Percentiles rank a stretch among this genome's conserved stretches.
These are phyloP conservation scores for Poeciliopsis turrubarensis DNA, from an alignment of 2,113 vertebrate species.

Conservation along the genomic window DNA sequence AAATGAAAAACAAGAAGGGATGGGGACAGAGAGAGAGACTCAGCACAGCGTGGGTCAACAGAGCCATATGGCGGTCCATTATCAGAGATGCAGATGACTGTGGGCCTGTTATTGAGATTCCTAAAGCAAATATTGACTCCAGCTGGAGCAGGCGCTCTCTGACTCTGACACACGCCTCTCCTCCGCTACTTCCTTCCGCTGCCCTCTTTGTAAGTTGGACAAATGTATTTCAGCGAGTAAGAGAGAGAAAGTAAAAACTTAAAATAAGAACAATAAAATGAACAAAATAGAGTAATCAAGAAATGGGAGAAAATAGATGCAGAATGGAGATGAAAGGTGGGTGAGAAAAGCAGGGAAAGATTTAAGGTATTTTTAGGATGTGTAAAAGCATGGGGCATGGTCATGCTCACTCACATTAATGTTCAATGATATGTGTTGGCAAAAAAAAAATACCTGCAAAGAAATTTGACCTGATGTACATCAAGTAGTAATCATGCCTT, in stretches of 20 bases:
- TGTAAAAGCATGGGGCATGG: conserved; percentile 55
- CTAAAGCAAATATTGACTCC: conserved; percentile 87
- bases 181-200: conserved; percentile 72
- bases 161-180: conserved; percentile 74
- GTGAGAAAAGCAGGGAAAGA: conserved; percentile 38
- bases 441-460: conserved; percentile 59
- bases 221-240: conserved; percentile 63
- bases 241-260: conserved; percentile 43
- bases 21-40: conserved; percentile 62
- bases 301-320: conserved; percentile 25
- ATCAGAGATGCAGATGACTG: conserved; percentile 86
- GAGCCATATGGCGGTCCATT: conserved; percentile 86
- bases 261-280: conserved; percentile 26
- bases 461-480: conserved; percentile 63
- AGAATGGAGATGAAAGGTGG: conserved; percentile 27
- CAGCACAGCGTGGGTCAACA: conserved; percentile 83
- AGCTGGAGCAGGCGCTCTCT: conserved; percentile 77
- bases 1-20: conserved; percentile 58
- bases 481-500: conserved; percentile 49
- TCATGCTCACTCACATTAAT: conserved; percentile 70
- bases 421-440: conserved; percentile 47
- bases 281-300: conserved; percentile 27
- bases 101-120: conserved; percentile 85
- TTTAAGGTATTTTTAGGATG: conserved; percentile 59
- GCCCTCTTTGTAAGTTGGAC: conserved; percentile 63